phyloP scores from a whole-genome alignment of 2,888 invertebrate genomes.

The Amitus sp. region DNA sequence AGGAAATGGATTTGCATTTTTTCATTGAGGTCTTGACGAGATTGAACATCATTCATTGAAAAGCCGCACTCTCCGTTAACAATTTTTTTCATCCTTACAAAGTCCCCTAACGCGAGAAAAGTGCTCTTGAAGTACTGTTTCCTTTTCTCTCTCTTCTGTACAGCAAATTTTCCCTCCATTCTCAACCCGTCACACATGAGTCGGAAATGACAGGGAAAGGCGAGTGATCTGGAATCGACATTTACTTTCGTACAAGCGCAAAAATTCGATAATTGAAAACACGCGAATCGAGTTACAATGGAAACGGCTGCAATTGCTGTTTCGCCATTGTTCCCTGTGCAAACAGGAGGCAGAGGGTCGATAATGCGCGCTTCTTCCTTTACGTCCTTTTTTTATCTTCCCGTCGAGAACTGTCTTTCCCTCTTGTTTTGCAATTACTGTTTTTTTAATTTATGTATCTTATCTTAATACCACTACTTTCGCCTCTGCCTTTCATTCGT shows the following conservation, averaged over 20 bases:
- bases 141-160: background rate
- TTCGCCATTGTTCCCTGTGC: conserved; percentile 32
- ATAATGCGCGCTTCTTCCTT: conserved; percentile 26
- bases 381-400: conserved; percentile 16
- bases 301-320: conserved; percentile 38
- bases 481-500: background rate
- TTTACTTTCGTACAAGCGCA: conserved; percentile 36
- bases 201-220: conserved; percentile 31
- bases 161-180: conserved; percentile 13
- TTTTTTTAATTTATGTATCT: conserved; percentile 14
- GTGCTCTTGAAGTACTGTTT: conserved; percentile 12
- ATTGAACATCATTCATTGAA: too few species aligned
- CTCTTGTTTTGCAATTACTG: conserved; percentile 30
- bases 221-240: conserved; percentile 37
- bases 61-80: conserved; percentile 1
- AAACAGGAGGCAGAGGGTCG: conserved; percentile 27
- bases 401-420: conserved; percentile 10
- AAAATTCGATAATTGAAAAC: conserved; percentile 39
- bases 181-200: conserved; percentile 27
- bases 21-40: too few species aligned
- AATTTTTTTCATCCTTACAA: too few species aligned
- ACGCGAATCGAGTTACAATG: conserved; percentile 36
- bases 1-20: too few species aligned
- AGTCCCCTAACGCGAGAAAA: conserved; percentile 6
- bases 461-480: conserved; percentile 16